Base-by-base conservation (phyloP, 2,113 vertebrate species). In the Zosterops pallidus region DNA sequence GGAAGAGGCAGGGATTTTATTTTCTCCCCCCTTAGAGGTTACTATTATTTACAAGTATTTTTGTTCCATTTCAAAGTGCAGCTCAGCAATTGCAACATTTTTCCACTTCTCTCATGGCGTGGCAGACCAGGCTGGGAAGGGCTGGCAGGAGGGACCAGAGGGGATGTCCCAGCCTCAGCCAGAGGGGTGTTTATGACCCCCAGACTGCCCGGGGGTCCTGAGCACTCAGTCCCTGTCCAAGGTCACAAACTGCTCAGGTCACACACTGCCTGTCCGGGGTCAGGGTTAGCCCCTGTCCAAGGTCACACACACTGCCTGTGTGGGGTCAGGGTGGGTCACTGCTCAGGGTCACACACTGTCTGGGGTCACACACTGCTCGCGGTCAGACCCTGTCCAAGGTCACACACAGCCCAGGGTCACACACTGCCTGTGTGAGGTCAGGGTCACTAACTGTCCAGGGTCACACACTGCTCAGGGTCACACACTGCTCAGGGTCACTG, bases 11-110 rank as follows among this genome's bases (percentile, higher is more conserved):
- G 83, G 25, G 57, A 62, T 79, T 49, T 62, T 17, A 83, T 83
- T 72, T 84, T 59, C 19, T 55, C 19, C 11, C 3, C 28, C n/a
- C 20, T 80, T 62, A 72, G 37, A 83, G 69, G 77, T 94, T 83
- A 87, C 42, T 82, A 64, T 86, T 92, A 94, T 91, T 96, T 95
- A 76, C 74, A 86, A 75, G 46, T 79, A 72, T 76, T 77, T 59
- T 56, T 88, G 55, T 87, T 94, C 85, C 65, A 56, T 79, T 91
- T 92, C 88, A 68, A 93, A 94, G 84, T 5, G 23, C 53, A 59
- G 68, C 70, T 91, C 57, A 37, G 67, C 44, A 83, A 50, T 92
- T 92, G 91, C 90, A 84, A 84, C 56, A 90, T 81, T 83, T 72
- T 72, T 59, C 84, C 64, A 80, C 39, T 82, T 90, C 83, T 89